Evolutionary conservation across 2,113 vertebrate genomes (phyloP), one percentile per base, ranked within the genome.

Genomic region (Apodemus speciosus): DNA sequence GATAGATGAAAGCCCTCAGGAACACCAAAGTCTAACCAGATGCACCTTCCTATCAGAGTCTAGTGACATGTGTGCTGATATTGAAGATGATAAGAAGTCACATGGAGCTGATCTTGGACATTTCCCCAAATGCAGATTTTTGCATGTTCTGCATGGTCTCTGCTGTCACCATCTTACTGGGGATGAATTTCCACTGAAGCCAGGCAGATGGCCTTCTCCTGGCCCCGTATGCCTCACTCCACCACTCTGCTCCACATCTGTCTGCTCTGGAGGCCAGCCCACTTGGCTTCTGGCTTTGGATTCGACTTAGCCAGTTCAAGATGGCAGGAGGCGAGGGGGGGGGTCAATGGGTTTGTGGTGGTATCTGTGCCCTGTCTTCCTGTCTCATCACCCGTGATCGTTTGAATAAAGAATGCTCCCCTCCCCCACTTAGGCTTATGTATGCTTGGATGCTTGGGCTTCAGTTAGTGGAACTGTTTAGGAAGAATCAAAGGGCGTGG

Each of bases 101-200:
- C 7, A n/a, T n/a, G 40, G 58, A 35, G 30, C 40, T 35, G 20
- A 21, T 49, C 38, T 68, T n/a, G 62, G 62, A 40, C 11, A 6
- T 68, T 66, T 68, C 32, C 30, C 62, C 21, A 84, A 89, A 30
- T 69, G n/a, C 88, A 30, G 72, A 83, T 64, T 69, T 89, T 84
- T 49, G 62, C 46, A 86, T 4, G 10, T 64, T 84, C 53, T 32
- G 10, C 51, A 40, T 56, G 9, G 18, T 68, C 20, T 92, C 66
- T 76, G 23, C 10, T 46, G 66, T 35, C 27, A 20, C 40, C 89
- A 80, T 87, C 68, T 83, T 40, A 85, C 68, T 60, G 23, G 27
- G 38, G 18, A 84, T 90, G 71, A 32, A n/a, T 85, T 85, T 35
- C 85, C 58, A 81, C 3, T 56, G 58, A 92, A 23, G 11, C 38